phyloP scores from a whole-genome alignment of 2,113 vertebrate genomes.

The Oreochromis aureus region DNA sequence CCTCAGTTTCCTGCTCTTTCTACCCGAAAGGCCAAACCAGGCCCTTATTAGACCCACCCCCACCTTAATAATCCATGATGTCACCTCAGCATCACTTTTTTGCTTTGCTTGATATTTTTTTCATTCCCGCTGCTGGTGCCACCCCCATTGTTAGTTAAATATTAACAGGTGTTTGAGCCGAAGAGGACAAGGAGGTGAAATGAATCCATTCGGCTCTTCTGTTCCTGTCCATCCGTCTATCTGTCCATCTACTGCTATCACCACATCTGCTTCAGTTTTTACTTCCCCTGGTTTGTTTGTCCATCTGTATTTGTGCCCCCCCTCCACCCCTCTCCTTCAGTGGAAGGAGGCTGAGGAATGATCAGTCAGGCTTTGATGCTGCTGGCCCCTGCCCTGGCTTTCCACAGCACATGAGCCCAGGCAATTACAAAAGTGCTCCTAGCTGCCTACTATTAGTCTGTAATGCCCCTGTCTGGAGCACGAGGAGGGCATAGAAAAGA shows the following conservation, averaged over 20 bases:
- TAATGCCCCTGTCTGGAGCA: conserved; percentile 41
- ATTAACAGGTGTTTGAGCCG: conserved; percentile 56
- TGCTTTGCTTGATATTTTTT: not conserved
- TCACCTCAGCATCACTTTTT: conserved; percentile 59
- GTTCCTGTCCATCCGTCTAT: conserved; percentile 26
- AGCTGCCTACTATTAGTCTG: conserved; percentile 55
- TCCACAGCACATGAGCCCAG: conserved; percentile 58
- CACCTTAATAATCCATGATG: conserved; percentile 69
- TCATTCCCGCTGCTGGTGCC: not conserved
- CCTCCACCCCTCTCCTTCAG: conserved; percentile 17
- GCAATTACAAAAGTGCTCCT: conserved; percentile 63
- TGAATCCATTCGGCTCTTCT: not conserved
- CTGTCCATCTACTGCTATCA: conserved; percentile 39
- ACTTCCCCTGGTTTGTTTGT: conserved; percentile 64
- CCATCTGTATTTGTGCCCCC: conserved; percentile 65
- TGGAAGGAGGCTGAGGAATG: conserved; percentile 57
- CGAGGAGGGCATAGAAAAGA: not conserved
- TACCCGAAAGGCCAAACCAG: conserved; percentile 24
- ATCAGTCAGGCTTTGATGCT: conserved; percentile 69
- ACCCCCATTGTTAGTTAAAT: conserved; percentile 62
- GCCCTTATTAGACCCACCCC: conserved; percentile 61
- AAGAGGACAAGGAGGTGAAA: not conserved
- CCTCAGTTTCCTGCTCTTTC: conserved; percentile 69
- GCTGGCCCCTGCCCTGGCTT: conserved; percentile 63
- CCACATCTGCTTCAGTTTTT: conserved; percentile 73